These are phyloP conservation scores for Blera fallax DNA, from an alignment of 2,888 invertebrate species.

Conservation along the genomic window DNA sequence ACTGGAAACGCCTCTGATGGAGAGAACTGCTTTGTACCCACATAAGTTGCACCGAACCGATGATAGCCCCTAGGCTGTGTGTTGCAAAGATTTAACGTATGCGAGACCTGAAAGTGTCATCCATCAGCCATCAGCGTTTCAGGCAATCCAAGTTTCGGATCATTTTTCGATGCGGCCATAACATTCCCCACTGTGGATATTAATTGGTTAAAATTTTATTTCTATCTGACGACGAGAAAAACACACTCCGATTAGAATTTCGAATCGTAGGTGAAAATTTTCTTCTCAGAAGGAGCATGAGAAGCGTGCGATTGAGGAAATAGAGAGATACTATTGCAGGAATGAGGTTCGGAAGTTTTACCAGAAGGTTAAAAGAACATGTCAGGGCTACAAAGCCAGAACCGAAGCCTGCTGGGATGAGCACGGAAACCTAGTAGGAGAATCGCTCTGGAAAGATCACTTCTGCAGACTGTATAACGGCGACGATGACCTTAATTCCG, in stretches of 20 bases:
- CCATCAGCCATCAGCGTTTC: conserved; percentile 72
- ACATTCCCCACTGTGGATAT: conserved; percentile 80
- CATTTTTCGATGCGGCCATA: conserved; percentile 80
- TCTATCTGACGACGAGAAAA: conserved; percentile 43
- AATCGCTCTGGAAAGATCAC: too few relatives aligned
- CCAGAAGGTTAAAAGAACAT: too few relatives aligned
- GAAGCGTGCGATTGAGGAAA: too few relatives aligned
- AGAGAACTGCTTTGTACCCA: conserved; percentile 94
- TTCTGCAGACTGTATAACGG: too few relatives aligned
- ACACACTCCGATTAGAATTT: conserved; percentile 51
- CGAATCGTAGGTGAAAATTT: conserved; percentile 51
- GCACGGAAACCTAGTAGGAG: too few relatives aligned
- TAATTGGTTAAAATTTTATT: conserved; percentile 38
- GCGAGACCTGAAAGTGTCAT: conserved; percentile 99
- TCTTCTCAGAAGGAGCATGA: conserved; percentile 22
- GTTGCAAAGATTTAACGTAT: conserved; percentile 95
- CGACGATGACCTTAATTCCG: too few relatives aligned
- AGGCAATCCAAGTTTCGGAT: conserved; percentile 77
- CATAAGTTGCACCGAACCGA: conserved; percentile 98
- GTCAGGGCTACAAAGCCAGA: too few relatives aligned
- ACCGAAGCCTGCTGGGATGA: too few relatives aligned
- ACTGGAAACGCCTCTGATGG: conserved; percentile 97
- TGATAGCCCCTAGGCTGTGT: conserved; percentile 94
- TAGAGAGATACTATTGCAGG: too few relatives aligned
- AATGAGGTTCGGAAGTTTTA: too few relatives aligned